phyloP scores from a whole-genome alignment of 2,797 vertebrate species.

The Siniperca obscura region DNA sequence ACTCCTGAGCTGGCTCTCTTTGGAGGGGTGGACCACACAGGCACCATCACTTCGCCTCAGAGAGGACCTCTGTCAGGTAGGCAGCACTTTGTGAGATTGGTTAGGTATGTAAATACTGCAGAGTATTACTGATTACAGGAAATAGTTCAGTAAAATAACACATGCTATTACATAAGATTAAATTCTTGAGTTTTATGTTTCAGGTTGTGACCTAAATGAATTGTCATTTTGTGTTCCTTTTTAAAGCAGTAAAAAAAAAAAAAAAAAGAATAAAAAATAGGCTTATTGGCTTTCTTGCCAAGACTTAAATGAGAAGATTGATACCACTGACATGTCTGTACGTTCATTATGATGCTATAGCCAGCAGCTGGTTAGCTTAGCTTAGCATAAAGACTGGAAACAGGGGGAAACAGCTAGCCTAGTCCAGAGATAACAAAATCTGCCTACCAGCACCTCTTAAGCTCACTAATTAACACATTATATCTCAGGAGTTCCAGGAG shows the following conservation, averaged over 20 bases:
- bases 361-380: not conserved
- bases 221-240: not conserved
- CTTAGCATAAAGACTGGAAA: not conserved
- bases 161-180: too few relatives aligned
- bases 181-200: not conserved
- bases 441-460: not conserved
- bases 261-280: not conserved
- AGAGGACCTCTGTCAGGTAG: conserved; percentile 84
- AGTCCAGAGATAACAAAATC: not conserved
- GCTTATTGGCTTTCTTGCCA: not conserved
- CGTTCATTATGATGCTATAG: not conserved
- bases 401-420: not conserved
- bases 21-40: conserved; percentile 91
- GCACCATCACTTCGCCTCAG: conserved; percentile 91
- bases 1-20: conserved; percentile 91
- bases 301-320: not conserved
- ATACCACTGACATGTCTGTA: not conserved
- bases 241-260: not conserved
- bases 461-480: not conserved
- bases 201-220: not conserved
- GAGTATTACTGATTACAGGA: not conserved
- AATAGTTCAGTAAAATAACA: not conserved
- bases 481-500: not conserved
- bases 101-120: not conserved
- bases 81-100: not conserved